Evolutionary conservation across 1,140 invertebrate species (phyloP), one percentile per base, ranked within the genome.

Genomic region (Telenomus remus): DNA sequence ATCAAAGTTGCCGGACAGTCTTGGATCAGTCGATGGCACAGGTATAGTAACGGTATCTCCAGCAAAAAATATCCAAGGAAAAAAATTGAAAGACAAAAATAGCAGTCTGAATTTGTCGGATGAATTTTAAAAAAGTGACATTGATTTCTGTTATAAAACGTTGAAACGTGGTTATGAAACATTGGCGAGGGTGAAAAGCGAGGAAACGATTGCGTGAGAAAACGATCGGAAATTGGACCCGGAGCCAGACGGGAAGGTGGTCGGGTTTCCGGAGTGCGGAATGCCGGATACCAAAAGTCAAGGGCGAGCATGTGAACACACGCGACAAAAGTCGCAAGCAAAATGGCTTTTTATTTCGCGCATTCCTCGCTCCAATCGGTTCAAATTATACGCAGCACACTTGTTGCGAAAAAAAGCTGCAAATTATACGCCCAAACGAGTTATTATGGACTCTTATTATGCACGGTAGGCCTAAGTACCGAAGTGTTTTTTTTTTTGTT

Each of bases 231-330:
- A 72, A 72, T 72, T 72, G 55, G 48, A 72, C 14, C 69, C 14
- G 44, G 35, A 55, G 65, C 48, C 34, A 60, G 65, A 59, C 57
- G 39, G 44, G 39, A 51, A 64, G 59, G 68, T 64, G 48, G 42
- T 19, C 42, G 39, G 51, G 69, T 63, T 72, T 72, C 56, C 60
- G 56, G 59, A 64, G 69, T 43, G 60, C n/a, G 13, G 43, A 57
- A 72, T 64, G 60, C 55, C 60, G 59, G 69, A 64, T 64, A 54
- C 48, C 43, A 55, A 59, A 54, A 64, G 69, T 72, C 69, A 72
- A 72, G 69, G 69, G 57, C 65, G 42, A 54, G 37, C 51, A 57
- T 71, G 68, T 35, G 59, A 63, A 55, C 63, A 47, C 46, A 47
- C 14, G 15, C 51, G 51, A 63, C 57, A 55, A 70, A 70, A 60